A percentile compares a stretch with the other conserved stretches of the same genome.
phyloP scores from a whole-genome alignment of 2,888 invertebrate genomes.

The Rambutsinella grinnellia region DNA sequence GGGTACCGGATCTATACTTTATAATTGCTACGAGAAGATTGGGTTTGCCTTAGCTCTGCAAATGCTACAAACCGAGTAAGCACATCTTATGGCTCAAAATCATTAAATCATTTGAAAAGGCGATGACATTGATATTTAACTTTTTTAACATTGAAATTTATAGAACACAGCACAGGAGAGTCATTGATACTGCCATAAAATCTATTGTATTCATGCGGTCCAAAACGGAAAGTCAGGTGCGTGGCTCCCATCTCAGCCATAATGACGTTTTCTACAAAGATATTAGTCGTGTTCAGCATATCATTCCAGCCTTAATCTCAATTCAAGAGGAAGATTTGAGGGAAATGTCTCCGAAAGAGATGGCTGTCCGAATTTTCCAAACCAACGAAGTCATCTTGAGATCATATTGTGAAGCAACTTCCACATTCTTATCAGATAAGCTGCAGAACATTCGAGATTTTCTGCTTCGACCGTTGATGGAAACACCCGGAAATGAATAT shows the following conservation, averaged over 20 bases:
- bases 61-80: conserved; percentile 74
- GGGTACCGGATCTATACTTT: conserved; percentile 75
- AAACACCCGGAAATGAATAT: conserved; percentile 65
- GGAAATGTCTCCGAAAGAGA: conserved; percentile 74
- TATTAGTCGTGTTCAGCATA: conserved; percentile 76
- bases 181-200: conserved; percentile 75
- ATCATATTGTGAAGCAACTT: conserved; percentile 40
- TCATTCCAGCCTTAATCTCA: conserved; percentile 76
- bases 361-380: conserved; percentile 73
- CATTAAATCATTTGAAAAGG: background rate
- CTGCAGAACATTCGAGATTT: conserved; percentile 39
- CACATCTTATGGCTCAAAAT: conserved; percentile 20
- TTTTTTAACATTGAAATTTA: background rate
- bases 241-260: conserved; percentile 57
- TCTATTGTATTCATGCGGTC: conserved; percentile 70
- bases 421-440: conserved; percentile 43
- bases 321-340: conserved; percentile 75
- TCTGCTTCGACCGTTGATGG: conserved; percentile 45
- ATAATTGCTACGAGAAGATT: conserved; percentile 85
- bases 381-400: conserved; percentile 74
- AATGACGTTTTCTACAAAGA: conserved; percentile 82
- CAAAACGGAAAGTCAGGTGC: conserved; percentile 66
- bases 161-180: conserved; percentile 65
- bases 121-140: background rate
- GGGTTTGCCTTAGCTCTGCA: conserved; percentile 81